These are phyloP conservation scores for Cyclargus thomasi DNA, from an alignment of 1,140 invertebrate species.

Conservation along the genomic window DNA sequence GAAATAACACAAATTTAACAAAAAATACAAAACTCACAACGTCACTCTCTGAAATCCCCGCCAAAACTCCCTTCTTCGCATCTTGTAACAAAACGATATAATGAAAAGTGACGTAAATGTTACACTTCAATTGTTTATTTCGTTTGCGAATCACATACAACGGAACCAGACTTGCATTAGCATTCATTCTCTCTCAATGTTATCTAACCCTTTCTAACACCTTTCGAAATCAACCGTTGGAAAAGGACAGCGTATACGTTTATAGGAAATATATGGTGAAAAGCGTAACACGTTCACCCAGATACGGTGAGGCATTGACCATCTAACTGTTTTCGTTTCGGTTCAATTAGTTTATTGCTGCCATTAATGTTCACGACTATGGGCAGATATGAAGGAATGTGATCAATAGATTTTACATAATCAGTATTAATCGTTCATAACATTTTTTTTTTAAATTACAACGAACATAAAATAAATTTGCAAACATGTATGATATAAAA, in stretches of 20 bases:
- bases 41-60: too few relatives aligned
- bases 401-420: background rate
- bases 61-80: too few relatives aligned
- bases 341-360: constrained; percentile 6
- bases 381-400: background rate
- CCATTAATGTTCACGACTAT: background rate
- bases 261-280: constrained; percentile 30
- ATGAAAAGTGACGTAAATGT: background rate
- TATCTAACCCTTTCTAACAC: background rate
- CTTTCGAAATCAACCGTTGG: background rate
- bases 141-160: constrained; percentile 28
- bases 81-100: background rate
- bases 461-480: too few relatives aligned
- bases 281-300: constrained; percentile 34
- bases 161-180: constrained; percentile 30
- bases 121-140: constrained; percentile 18
- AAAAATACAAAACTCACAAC: too few relatives aligned
- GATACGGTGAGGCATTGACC: constrained; percentile 31
- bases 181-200: constrained; percentile 22
- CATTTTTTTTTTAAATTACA: too few relatives aligned
- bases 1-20: too few relatives aligned
- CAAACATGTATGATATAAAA: too few relatives aligned
- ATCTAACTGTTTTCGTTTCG: constrained; percentile 29
- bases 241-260: constrained; percentile 17
- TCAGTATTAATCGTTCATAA: too few relatives aligned